Conservation (phyloP, 2,888 invertebrate genomes). For the Itoplectis maculator region DNA sequence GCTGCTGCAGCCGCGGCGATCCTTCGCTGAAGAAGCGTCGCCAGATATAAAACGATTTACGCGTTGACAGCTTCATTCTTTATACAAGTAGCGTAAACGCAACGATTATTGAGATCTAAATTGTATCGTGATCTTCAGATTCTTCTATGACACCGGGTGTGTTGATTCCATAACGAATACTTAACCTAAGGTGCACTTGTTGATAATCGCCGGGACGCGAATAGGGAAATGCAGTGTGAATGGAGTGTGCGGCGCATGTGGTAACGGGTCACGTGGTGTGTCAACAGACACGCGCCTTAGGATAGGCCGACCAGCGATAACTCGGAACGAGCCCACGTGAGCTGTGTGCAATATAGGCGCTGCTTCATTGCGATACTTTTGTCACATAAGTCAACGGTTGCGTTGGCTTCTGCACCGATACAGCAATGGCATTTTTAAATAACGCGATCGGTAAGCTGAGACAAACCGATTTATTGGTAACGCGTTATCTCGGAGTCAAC, state of each 20-base stretch:
- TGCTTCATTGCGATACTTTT: not conserved
- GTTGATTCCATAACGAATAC: too few relatives aligned
- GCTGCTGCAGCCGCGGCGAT: too few relatives aligned
- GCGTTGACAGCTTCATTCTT: constrained; percentile 51
- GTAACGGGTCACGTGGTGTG: too few relatives aligned
- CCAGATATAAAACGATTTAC: constrained; percentile 48
- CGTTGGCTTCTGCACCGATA: too few relatives aligned
- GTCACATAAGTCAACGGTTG: not conserved
- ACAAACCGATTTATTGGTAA: constrained; percentile 11
- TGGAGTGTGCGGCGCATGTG: too few relatives aligned
- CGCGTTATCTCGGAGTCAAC: not conserved
- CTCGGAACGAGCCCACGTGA: too few relatives aligned
- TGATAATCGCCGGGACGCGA: too few relatives aligned
- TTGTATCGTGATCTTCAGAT: not conserved
- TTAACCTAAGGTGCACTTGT: too few relatives aligned
- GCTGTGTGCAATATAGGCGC: too few relatives aligned
- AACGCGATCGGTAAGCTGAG: not conserved
- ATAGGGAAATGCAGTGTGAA: too few relatives aligned
- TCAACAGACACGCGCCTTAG: too few relatives aligned
- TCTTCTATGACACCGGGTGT: not conserved
- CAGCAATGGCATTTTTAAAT: constrained; percentile 50
- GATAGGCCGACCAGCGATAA: too few relatives aligned
- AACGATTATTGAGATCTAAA: not conserved
- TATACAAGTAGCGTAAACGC: constrained; percentile 15
- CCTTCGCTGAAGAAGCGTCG: constrained; percentile 69